phyloP scores from a whole-genome alignment of 2,113 vertebrate genomes.

The Xiphorhynchus elegans region DNA sequence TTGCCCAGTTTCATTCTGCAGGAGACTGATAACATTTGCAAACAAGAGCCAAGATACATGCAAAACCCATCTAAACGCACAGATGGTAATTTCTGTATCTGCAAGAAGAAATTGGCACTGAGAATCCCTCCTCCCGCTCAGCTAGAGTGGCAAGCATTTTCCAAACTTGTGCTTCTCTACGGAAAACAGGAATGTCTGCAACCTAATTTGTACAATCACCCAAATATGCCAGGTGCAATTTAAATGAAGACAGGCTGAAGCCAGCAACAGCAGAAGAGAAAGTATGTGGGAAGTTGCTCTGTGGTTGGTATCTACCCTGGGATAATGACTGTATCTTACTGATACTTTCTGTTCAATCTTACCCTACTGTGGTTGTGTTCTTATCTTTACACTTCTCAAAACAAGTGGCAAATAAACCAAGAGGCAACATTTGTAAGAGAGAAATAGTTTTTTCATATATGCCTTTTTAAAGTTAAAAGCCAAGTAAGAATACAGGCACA shows the following conservation, averaged over 20 bases:
- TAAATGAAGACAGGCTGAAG: conserved; percentile 1
- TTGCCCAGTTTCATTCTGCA: conserved; percentile 7
- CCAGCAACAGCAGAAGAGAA: conserved; percentile 22
- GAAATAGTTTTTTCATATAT: rapidly evolving
- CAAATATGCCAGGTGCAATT: conserved; percentile 14
- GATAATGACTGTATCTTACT: background rate
- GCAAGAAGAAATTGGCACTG: background rate
- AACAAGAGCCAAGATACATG: background rate
- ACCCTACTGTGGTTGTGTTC: background rate
- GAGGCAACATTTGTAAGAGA: background rate
- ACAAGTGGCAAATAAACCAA: background rate
- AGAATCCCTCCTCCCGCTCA: background rate
- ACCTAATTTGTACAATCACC: background rate
- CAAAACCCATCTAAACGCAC: background rate
- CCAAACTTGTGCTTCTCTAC: background rate
- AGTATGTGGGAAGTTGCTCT: background rate
- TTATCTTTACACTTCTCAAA: background rate
- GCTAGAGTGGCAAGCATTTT: background rate
- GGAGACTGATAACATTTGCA: conserved; percentile 8
- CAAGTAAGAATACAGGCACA: background rate
- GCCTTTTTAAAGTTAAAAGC: background rate
- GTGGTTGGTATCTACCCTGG: background rate
- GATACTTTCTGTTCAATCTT: background rate
- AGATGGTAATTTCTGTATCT: background rate
- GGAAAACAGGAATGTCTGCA: conserved; percentile 14